A percentile compares a stretch with the other conserved stretches of the same genome.
Evolutionary conservation across 2,797 vertebrate genomes (phyloP).

Genomic region (Zenarchopterus dispar): DNA sequence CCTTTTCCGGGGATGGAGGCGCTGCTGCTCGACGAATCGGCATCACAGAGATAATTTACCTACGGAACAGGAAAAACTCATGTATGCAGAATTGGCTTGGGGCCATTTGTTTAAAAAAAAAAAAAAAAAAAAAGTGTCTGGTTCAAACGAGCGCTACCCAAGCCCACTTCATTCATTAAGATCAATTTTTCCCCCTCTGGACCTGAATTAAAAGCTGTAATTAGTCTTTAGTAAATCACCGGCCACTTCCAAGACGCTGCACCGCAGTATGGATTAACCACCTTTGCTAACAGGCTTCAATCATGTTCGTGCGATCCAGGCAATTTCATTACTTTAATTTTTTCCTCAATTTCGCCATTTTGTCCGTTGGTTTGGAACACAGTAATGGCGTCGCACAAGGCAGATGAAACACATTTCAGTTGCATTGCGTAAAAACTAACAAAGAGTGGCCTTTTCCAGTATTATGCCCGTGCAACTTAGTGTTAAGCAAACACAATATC

Average conservation of each 20-base stretch:
- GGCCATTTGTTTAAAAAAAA: not conserved
- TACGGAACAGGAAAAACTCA: slow-evolving; percentile 4
- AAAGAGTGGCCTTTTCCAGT: not conserved
- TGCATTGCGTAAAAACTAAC: slow-evolving; percentile 38
- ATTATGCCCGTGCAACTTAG: slow-evolving; percentile 18
- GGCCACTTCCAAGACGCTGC: not conserved
- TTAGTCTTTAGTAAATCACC: not conserved
- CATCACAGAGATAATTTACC: slow-evolving; percentile 79
- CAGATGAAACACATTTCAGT: slow-evolving; percentile 72
- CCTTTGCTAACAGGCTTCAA: not conserved
- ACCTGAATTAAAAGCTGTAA: slow-evolving; percentile 3
- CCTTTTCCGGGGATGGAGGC: slow-evolving; percentile 88
- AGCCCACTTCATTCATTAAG: slow-evolving; percentile 70
- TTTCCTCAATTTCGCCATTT: slow-evolving; percentile 81
- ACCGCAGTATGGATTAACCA: accelerated
- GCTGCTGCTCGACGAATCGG: slow-evolving; percentile 93
- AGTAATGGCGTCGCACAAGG: slow-evolving; percentile 85
- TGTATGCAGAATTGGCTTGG: not conserved
- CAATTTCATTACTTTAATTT: slow-evolving; percentile 20
- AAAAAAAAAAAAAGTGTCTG: slow-evolving; percentile 7
- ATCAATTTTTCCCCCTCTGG: slow-evolving; percentile 14
- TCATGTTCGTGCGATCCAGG: not conserved
- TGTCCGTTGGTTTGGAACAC: slow-evolving; percentile 79
- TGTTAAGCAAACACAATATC: not conserved
- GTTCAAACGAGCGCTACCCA: slow-evolving; percentile 14